Evolutionary conservation across 1,140 invertebrate species (phyloP), one percentile per base, ranked within the genome.

Genomic region (Eriosoma lanigerum): DNA sequence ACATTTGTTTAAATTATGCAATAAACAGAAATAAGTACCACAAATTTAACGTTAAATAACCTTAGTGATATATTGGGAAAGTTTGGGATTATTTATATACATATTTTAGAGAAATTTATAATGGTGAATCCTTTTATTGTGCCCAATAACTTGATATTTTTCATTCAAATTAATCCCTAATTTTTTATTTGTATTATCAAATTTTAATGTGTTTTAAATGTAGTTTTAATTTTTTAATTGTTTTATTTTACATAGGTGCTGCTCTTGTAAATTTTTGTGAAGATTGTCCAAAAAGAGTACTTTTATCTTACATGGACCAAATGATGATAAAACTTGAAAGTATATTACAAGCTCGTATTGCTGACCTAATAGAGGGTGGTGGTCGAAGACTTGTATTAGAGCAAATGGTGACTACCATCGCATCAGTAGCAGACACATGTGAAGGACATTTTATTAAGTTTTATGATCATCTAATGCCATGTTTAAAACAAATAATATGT

Each of bases 241-340:
- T 15, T 52, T 50, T 82, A 26, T 81, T 81, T 48, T 78, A 83
- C 82, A 15, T 81, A 86, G 86, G 87, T 21, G 97, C 98, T 60
- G 98, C 98, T 68, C 88, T 99, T 48, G 97, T 99, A 0, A 99
- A 99, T 87, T 99, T 99, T 86, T 97, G 96, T 85, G 98, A 99
- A 88, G 97, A 98, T 85, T 99, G 97, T 87, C 96, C 97, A 0
- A 98, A 98, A 86, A 89, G 91, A 83, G 97, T 99, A 82, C 88
- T 99, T 32, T 92, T 92, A 29, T 91, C 91, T 81, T 99, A 99
- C 86, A 88, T 99, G 54, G 92, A 96, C 85, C 90, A 89, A 15
- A 93, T 99, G 81, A 97, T 98, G 91, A 87, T 87, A 17, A 97
- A 97, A 87, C 87, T 99, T 56, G 95, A 98, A 88, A 88, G 89